Base-by-base conservation (phyloP, 1,140 invertebrate genomes). In the Araneus ventricosus region DNA sequence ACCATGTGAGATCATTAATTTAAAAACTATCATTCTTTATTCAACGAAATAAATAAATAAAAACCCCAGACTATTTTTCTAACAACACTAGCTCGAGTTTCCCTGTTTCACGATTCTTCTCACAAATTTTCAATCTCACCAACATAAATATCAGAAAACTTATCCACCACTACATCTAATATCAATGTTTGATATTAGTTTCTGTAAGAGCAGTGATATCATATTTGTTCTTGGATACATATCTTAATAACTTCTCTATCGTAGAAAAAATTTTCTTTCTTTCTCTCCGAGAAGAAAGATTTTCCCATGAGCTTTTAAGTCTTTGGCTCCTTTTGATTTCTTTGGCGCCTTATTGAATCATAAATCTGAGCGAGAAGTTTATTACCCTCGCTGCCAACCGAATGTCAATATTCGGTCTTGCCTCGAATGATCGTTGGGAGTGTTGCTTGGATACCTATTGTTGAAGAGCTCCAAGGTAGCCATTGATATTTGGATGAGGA, bases 361-460 rank as follows among this genome's bases (percentile, higher is more conserved):
- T 82, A 82, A 82, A 82, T 82, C 80, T 41, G 41, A 82, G 27
- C 22, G 37, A 20, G 24, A 82, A 17, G 80, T 45, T 82, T 82
- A 82, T 52, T 82, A 52, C 80, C 80, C 39, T 82, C 80, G 22
- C 41, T 24, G 22, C 39, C 37, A 82, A 52, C 37, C 41, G 8
- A 82, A 82, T 82, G 80, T 82, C 80, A 82, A 82, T 82, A 82
- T 82, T 82, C 80, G 27, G 30, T 27, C 80, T 82, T 82, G 80
- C 80, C 41, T 24, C 39, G 22, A 82, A 52, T 52, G 80, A 82
- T n/a, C n/a, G 80, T 52, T 82, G 37, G 39, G 22, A 75, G 20
- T 37, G 70, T 75, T 75, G 70, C 70, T 22, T 14, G 70, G 70
- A 75, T 75, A 75, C 70, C 30, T 34, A 30, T 75, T 37, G 70